Base-by-base conservation (phyloP, 2,113 vertebrate species). In the Corydoras maculifer region DNA sequence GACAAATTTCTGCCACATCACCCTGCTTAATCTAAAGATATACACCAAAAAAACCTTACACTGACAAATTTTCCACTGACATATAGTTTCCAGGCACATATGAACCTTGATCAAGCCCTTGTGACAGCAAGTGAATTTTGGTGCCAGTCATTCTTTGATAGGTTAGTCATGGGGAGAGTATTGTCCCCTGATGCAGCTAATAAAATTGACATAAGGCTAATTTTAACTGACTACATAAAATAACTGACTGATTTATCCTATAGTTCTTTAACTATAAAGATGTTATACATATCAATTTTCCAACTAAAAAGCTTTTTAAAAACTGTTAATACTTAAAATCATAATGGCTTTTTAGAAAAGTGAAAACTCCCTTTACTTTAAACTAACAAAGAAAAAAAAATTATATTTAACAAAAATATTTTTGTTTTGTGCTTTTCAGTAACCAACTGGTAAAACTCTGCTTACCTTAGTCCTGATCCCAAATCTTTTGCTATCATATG, bases 381-480 rank as follows among this genome's bases (percentile, higher is more conserved):
- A 57, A 8, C 30, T 8, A 54, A 57, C 6, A 14, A 3, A 14
- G 30, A 62, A 62, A 32, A n/a, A 32, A 11, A 32, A 2, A 1
- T 57, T n/a, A n/a, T 60, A 43, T 59, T 59, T 49, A 49, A 9
- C 14, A 29, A n/a, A 15, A 1, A 9, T 3, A 4, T 62, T 25
- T 0, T 29, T 31, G 8, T 8, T 55, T 2, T 60, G 43, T 55
- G 11, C 25, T 14, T 4, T 11, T 50, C 50, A 8, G 11, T 29
- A 10, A 72, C 29, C 15, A 50, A 11, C 14, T 25, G 10, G 68
- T 10, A 5, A 11, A 5, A 8, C 31, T 9, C 11, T 8, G 9
- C 30, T 79, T 88, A 90, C 89, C 88, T 89, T 48, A 85, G 35
- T 75, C 82, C 79, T 74, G 84, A 77, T 68, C 87, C 81, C 14